Percentiles rank a stretch among this genome's conserved stretches.
These are phyloP conservation scores for Drosophila stalkeri DNA, from an alignment of 2,888 invertebrate genomes.

Conservation along the genomic window DNA sequence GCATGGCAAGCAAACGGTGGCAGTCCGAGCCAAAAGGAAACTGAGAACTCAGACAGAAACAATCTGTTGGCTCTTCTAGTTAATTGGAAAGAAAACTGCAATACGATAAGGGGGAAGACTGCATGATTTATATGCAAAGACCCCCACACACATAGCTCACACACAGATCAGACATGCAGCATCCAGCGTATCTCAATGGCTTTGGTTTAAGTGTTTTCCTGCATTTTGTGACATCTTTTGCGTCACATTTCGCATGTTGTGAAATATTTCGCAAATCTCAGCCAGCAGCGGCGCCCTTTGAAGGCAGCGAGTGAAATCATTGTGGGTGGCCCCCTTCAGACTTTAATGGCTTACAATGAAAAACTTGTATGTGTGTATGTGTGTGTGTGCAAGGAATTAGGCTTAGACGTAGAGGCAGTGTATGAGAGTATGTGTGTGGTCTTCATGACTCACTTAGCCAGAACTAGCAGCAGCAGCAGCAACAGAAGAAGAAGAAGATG, in stretches of 20 bases:
- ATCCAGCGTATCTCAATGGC: conserved; percentile 7
- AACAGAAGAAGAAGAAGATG: no score
- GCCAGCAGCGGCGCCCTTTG: conserved; percentile 65
- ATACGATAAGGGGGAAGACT: conserved; percentile 10
- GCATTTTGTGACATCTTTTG: conserved; percentile 75
- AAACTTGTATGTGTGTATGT: conserved; percentile 30
- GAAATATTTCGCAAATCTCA: conserved; percentile 80
- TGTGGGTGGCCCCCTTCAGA: conserved; percentile 67
- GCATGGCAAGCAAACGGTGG: conserved; percentile 36
- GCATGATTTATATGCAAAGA: conserved; percentile 46
- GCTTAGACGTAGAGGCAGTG: conserved; percentile 6
- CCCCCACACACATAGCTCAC: not conserved
- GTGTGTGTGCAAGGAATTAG: conserved; percentile 8
- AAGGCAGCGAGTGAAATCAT: conserved; percentile 36
- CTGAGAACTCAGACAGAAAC: conserved; percentile 1
- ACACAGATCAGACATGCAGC: conserved; percentile 6
- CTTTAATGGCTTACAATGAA: conserved; percentile 74
- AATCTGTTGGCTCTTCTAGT: conserved; percentile 32
- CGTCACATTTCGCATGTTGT: conserved; percentile 75
- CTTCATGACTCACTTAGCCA: conserved; percentile 36
- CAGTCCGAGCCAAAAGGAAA: conserved; percentile 21
- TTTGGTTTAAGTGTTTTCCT: conserved; percentile 69
- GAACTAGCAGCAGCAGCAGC: not conserved
- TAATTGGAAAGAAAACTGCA: conserved; percentile 53
- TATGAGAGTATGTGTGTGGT: conserved; percentile 23